Evolutionary conservation across 2,888 invertebrate genomes (phyloP).

Genomic region (Eristalinus aeneus): DNA sequence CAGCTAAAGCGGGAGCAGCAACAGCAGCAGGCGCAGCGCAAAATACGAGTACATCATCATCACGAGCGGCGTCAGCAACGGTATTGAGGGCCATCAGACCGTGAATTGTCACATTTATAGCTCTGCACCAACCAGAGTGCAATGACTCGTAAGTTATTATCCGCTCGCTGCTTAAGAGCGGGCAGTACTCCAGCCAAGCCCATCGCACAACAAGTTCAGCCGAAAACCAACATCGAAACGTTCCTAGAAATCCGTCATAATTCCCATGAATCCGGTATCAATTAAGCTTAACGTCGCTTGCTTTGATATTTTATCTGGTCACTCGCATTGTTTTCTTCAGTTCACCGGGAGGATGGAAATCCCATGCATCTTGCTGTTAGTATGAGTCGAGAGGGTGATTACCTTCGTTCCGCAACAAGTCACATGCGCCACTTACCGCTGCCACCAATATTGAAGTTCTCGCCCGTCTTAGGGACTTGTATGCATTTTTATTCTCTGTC

Average conservation of each 20-base stretch:
- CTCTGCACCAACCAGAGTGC: conserved; percentile 45
- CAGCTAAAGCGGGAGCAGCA: no score
- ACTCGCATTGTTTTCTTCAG: conserved; percentile 9
- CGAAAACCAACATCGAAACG: conserved; percentile 1
- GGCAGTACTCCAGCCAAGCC: background rate
- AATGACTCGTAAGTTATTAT: conserved; percentile 42
- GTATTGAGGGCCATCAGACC: conserved; percentile 49
- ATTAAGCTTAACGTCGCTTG: background rate
- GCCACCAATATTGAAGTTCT: background rate
- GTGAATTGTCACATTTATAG: conserved; percentile 49
- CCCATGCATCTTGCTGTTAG: background rate
- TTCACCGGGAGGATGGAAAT: background rate
- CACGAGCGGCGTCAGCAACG: background rate
- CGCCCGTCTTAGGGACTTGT: conserved; percentile 21
- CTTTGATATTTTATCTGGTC: conserved; percentile 3
- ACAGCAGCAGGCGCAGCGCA: background rate
- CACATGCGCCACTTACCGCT: conserved; percentile 15
- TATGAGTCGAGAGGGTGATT: background rate
- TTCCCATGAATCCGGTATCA: background rate
- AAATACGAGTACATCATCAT: background rate
- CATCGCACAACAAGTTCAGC: conserved; percentile 2
- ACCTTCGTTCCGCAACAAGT: conserved; percentile 53
- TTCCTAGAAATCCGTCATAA: conserved; percentile 31
- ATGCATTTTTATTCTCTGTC: conserved; percentile 34
- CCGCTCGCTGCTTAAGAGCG: background rate